phyloP scores from a whole-genome alignment of 2,113 vertebrate species.

The Nestor notabilis region DNA sequence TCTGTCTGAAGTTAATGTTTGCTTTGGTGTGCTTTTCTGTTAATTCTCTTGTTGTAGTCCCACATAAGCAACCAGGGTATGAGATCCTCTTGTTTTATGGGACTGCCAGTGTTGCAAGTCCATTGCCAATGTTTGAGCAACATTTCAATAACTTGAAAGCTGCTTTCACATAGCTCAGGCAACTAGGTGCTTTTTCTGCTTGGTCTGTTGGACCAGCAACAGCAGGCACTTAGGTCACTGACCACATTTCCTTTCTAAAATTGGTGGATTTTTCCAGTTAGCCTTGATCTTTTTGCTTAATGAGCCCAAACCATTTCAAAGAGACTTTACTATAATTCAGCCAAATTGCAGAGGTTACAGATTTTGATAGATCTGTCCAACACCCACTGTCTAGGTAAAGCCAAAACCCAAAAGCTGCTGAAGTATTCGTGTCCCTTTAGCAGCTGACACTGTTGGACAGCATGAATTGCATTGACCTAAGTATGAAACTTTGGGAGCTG shows the following conservation, averaged over 20 bases:
- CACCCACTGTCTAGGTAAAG: not conserved
- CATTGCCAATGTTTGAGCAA: not conserved
- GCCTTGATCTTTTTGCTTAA: not conserved
- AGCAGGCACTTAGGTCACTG: not conserved
- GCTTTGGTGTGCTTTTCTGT: constrained; percentile 6
- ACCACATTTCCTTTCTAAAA: not conserved
- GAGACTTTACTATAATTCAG: not conserved
- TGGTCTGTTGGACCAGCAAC: not conserved
- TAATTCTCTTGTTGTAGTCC: not conserved
- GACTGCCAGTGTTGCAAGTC: not conserved
- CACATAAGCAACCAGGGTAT: not conserved
- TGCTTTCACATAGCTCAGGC: not conserved
- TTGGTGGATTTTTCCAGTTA: not conserved
- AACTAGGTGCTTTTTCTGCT: not conserved
- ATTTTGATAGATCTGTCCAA: not conserved
- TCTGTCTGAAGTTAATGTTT: constrained; percentile 28
- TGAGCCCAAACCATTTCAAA: not conserved
- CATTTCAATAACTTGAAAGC: not conserved
- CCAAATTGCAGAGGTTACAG: not conserved
- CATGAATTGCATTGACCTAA: not conserved
- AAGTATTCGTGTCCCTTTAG: not conserved
- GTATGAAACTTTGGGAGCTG: not conserved
- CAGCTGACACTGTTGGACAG: not conserved
- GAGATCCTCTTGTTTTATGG: not conserved
- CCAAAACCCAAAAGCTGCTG: not conserved